Evolutionary conservation across 64 coral and sea anemone species (phyloP), one percentile per base, ranked within the genome.

Genomic region (Anthopleura sola): DNA sequence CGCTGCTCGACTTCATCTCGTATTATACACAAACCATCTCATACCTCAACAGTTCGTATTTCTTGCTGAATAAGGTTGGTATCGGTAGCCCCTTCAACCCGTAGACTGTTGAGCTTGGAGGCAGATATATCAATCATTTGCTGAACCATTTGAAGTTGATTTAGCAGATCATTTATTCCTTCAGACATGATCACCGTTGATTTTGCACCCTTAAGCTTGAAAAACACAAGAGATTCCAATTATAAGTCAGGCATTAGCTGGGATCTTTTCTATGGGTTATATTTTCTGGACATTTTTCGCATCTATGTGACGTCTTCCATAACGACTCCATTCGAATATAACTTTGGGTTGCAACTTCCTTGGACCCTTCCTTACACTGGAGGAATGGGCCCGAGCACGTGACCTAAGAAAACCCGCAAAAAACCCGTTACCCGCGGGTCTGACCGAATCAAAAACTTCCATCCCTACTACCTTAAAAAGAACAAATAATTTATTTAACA

Each of bases 51-150:
- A 28, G 93, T 94, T 21, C 93, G 87, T 82, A 99, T 99, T 92
- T 99, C 97, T 92, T 99, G 97, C 87, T 99, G 97, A 86, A 99
- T 99, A 28, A 99, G 88, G 84, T 99, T 92, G 33, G 89, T 99
- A 71, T 91, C 91, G 3, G 85, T 95, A 26, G 97, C 82, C 26
- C 90, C 94, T 47, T 99, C 92, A 55, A 89, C 91, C 21, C 97
- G 97, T 31, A 99, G 64, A 57, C 97, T 92, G 64, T 95, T 86
- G 28, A 99, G 90, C 54, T 94, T 99, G 14, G 97, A 89, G 17
- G 97, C 97, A 87, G 78, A 92, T 75, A 95, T 95, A 75, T 99
- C 97, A 12, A 99, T 99, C 97, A 99, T 95, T 5, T 90, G 55
- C 55, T 99, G 97, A 23, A 99, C 94, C 55, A 96, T 86, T 69